Evolutionary conservation across 2,113 vertebrate genomes (phyloP), one percentile per base, ranked within the genome.

Genomic region (Thamnaconus septentrionalis): DNA sequence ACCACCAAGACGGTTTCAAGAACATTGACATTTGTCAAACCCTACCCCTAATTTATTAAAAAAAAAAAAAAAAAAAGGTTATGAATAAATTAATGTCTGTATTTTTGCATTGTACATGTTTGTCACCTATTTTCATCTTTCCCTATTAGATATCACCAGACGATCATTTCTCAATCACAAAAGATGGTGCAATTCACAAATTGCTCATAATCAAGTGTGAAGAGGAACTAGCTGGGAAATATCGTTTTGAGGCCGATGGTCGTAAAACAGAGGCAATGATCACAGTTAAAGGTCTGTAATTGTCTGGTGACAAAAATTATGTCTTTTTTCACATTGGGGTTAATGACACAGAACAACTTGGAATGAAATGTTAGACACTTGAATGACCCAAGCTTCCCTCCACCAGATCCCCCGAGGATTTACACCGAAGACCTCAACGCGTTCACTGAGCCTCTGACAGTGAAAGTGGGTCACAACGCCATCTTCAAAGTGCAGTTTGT

Each of bases 341-440:
- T 31, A 31, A 31, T 31, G 18, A 31, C 18, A 31, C 18, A 31
- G 18, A 31, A 31, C 18, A 31, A 31, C 18, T 31, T 31, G 18
- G 18, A 31, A 31, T 31, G 18, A 31, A 31, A 31, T 31, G 18
- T 48, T 48, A 48, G 47, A 4, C 47, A 8, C 0, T 40, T 7
- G 47, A 67, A 54, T 56, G 0, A 66, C 12, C 7, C 5, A 2
- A 6, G 50, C 10, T 51, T 44, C 9, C 4, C 4, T 46, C 55
- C 41, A 71, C 66, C 49, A 97, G 95, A 96, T 66, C 91, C 94
- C 52, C 95, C 96, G 0, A 88, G 86, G 75, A 89, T 96, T 43
- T 71, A 92, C 66, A 69, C 78, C 11, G 88, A 93, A 45, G 85
- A 92, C 56, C 71, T 88, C 8, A 79, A 78, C 41, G 90, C 82